phyloP scores from a whole-genome alignment of 2,113 vertebrate genomes.

The Pseudopodoces humilis region DNA sequence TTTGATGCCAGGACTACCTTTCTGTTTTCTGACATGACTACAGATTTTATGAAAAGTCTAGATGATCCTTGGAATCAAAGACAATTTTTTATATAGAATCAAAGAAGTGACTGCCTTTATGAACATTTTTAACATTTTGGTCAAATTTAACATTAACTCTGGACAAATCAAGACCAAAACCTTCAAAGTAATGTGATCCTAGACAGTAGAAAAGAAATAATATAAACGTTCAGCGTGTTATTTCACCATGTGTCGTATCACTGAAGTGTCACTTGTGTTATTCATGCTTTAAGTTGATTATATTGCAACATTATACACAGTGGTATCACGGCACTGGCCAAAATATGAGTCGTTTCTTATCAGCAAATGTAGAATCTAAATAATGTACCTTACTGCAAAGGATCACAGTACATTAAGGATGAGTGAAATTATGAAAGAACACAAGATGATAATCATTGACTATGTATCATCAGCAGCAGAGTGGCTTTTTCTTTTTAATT shows the following conservation, averaged over 20 bases:
- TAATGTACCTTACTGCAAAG: not conserved
- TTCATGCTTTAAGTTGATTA: not conserved
- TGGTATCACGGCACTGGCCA: not conserved
- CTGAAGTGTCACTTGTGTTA: not conserved
- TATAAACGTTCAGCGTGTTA: not conserved
- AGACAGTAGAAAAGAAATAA: not conserved
- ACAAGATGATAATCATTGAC: not conserved
- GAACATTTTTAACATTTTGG: not conserved
- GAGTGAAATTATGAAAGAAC: conserved; percentile 14
- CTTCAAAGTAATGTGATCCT: not conserved
- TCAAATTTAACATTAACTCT: not conserved
- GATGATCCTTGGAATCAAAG: not conserved
- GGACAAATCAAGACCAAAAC: not conserved
- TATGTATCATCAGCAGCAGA: not conserved
- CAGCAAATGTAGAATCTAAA: not conserved
- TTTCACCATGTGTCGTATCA: not conserved
- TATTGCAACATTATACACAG: not conserved
- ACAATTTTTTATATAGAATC: not conserved
- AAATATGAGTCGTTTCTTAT: not conserved
- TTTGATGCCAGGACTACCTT: not conserved
- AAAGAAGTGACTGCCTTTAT: not conserved
- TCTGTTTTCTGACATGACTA: not conserved
- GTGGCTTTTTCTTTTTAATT: not conserved
- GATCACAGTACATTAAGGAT: not conserved
- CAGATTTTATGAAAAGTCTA: not conserved